phyloP scores from a whole-genome alignment of 2,113 vertebrate genomes.

The Chaetodon auriga region DNA sequence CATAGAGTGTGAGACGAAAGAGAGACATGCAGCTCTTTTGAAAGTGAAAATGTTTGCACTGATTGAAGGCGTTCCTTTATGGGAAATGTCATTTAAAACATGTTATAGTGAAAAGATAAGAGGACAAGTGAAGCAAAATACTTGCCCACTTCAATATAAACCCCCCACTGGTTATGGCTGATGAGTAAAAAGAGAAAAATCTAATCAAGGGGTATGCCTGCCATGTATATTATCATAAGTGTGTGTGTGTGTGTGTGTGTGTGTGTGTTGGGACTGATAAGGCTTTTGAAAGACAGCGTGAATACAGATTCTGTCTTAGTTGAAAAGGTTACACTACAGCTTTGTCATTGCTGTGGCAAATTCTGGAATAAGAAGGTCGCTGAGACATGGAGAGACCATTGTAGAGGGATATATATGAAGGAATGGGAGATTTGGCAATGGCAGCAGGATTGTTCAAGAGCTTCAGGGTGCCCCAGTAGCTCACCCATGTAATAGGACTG shows the following conservation, averaged over 20 bases:
- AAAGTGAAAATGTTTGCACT: not conserved
- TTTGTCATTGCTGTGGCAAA: slow-evolving; percentile 42
- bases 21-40: not conserved
- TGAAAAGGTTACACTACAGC: slow-evolving; percentile 67
- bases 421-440: slow-evolving; percentile 17
- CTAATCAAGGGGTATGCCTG: slow-evolving; percentile 30
- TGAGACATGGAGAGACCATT: not conserved
- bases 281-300: slow-evolving; percentile 40
- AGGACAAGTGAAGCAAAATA: slow-evolving; percentile 4
- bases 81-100: not conserved
- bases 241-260: slow-evolving; percentile 11
- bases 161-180: not conserved
- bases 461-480: too few relatives aligned
- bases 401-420: slow-evolving; percentile 21
- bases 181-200: slow-evolving; percentile 5
- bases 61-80: not conserved
- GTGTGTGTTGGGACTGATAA: slow-evolving; percentile 30
- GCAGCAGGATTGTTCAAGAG: slow-evolving; percentile 12
- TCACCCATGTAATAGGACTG: too few relatives aligned
- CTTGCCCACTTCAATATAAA: slow-evolving; percentile 6
- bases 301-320: slow-evolving; percentile 50
- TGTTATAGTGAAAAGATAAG: not conserved
- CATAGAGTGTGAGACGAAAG: not conserved
- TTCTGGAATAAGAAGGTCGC: slow-evolving; percentile 56
- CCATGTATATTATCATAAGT: slow-evolving; percentile 55